Conservation (phyloP, 2,113 vertebrate species). For the Lagenorhynchus albirostris region DNA sequence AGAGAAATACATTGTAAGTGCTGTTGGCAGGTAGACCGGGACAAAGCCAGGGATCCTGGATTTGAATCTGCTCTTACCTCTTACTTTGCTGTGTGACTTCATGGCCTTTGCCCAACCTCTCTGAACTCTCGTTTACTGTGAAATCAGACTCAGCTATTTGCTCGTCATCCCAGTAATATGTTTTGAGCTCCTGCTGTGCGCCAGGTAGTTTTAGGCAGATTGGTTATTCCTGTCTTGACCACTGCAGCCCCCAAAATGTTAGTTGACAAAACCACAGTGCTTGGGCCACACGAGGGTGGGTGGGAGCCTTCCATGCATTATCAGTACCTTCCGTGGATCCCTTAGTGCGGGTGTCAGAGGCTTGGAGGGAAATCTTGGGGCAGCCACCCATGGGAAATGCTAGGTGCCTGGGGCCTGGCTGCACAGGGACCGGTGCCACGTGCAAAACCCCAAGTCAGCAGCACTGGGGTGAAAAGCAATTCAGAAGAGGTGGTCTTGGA, state of each 20-base stretch:
- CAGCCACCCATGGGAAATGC: rapidly evolving
- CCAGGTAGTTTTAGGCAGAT: neutral
- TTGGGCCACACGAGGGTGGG: rapidly evolving
- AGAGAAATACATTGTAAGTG: neutral
- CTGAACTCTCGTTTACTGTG: neutral
- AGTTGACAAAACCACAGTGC: too few relatives aligned
- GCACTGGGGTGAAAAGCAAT: neutral
- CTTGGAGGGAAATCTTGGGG: neutral
- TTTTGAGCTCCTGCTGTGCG: rapidly evolving
- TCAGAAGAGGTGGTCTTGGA: neutral
- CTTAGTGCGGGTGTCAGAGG: rapidly evolving
- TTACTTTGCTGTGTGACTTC: neutral
- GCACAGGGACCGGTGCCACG: neutral
- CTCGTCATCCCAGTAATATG: too few relatives aligned
- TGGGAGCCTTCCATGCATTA: neutral
- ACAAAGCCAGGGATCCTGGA: neutral
- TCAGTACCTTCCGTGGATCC: neutral
- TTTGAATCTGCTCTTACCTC: neutral
- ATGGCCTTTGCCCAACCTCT: neutral
- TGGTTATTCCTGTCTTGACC: neutral
- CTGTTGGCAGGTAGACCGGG: rapidly evolving
- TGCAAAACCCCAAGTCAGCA: neutral
- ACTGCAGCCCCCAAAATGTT: neutral
- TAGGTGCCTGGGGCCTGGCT: neutral
- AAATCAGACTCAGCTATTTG: rapidly evolving